A percentile compares a stretch with the other conserved stretches of the same genome.
Conservation (phyloP, 2,797 vertebrate species). For the Brachyrhaphis roseni region DNA sequence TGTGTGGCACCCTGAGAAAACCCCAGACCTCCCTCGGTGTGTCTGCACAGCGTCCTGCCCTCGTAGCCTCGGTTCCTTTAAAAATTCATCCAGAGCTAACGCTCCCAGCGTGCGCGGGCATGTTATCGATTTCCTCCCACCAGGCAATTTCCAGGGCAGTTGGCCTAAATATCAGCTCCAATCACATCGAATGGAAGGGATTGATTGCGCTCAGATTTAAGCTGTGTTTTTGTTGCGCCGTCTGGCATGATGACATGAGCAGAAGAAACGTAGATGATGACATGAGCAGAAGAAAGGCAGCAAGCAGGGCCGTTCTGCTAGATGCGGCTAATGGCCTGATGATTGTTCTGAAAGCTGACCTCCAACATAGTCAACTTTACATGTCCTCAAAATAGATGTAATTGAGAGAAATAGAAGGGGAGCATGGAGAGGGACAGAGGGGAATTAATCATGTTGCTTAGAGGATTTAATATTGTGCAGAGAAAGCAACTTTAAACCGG, state of each 20-base stretch:
- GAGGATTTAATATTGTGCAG: constrained; percentile 71
- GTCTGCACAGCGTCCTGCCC: constrained; percentile 15
- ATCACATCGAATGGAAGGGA: constrained; percentile 53
- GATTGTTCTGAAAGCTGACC: constrained; percentile 31
- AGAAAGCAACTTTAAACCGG: constrained; percentile 82
- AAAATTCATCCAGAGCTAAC: constrained; percentile 34
- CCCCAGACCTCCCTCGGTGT: constrained; percentile 6
- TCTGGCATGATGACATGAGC: constrained; percentile 5
- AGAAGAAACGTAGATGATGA: not conserved
- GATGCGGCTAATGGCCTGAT: constrained; percentile 18
- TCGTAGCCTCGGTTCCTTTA: constrained; percentile 31
- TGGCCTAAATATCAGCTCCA: constrained; percentile 68
- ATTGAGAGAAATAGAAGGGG: not conserved
- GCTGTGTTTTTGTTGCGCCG: constrained; percentile 11
- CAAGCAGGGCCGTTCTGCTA: constrained; percentile 2
- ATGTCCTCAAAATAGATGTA: constrained; percentile 53
- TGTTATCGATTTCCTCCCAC: constrained; percentile 66
- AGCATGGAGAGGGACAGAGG: too few relatives aligned
- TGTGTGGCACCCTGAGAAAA: constrained; percentile 28
- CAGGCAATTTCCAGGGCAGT: constrained; percentile 68
- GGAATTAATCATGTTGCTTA: constrained; percentile 76
- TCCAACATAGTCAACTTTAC: constrained; percentile 58
- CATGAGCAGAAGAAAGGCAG: constrained; percentile 3
- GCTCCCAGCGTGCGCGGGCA: constrained; percentile 42
- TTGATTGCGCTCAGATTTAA: constrained; percentile 37